Conservation (phyloP, 1,140 invertebrate genomes). For the Macrosteles quadrilineatus region DNA sequence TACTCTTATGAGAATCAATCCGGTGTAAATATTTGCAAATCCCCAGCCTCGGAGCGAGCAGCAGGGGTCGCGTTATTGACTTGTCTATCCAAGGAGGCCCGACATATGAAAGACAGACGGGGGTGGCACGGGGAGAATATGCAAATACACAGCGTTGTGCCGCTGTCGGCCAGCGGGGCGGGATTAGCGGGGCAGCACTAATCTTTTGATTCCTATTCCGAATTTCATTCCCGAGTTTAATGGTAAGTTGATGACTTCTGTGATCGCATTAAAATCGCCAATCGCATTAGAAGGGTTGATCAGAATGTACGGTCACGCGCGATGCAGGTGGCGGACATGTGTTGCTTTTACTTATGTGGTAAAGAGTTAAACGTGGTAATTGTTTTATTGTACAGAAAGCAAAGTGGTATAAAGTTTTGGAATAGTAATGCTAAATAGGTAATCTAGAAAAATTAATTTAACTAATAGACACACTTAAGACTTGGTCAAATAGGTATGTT, state of each 20-base stretch:
- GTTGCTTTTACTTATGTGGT: not conserved
- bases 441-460: not conserved
- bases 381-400: not conserved
- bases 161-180: not conserved
- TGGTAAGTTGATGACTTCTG: slow-evolving; percentile 12
- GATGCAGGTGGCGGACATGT: not conserved
- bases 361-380: not conserved
- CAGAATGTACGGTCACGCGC: not conserved
- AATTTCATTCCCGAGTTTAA: slow-evolving; percentile 4
- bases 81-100: not conserved
- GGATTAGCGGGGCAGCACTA: not conserved
- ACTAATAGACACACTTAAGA: not conserved
- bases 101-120: not conserved
- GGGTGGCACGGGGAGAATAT: not conserved
- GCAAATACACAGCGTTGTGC: not conserved
- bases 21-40: not conserved
- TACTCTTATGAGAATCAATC: not conserved
- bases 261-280: not conserved
- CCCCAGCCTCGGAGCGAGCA: not conserved
- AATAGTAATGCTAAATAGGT: not conserved
- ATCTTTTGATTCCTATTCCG: slow-evolving; percentile 20
- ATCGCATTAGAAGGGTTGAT: slow-evolving; percentile 10
- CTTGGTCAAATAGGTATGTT: not conserved
- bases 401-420: not conserved
- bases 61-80: slow-evolving; percentile 9